These are phyloP conservation scores for Pterocles burchelli DNA, from an alignment of 2,113 vertebrate genomes.

Conservation along the genomic window DNA sequence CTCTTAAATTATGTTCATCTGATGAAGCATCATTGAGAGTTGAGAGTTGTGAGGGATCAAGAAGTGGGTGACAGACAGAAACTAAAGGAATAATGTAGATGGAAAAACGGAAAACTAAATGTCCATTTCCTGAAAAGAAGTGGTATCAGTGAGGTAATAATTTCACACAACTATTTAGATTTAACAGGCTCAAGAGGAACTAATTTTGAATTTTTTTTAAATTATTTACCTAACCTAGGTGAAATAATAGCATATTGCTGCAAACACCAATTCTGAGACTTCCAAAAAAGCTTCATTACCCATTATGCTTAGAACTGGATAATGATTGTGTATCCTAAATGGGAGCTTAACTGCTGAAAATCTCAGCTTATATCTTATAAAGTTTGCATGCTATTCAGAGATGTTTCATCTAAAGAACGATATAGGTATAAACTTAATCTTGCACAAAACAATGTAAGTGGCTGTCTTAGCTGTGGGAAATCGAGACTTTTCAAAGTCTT, in stretches of 20 bases:
- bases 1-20: not conserved
- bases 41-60: not conserved
- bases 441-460: not conserved
- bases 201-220: not conserved
- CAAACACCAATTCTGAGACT: not conserved
- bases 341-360: not conserved
- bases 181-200: not conserved
- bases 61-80: not conserved
- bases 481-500: not conserved
- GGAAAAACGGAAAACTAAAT: not conserved
- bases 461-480: not conserved
- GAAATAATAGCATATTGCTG: not conserved
- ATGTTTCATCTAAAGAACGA: not conserved
- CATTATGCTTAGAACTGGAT: not conserved
- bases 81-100: not conserved
- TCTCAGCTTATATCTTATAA: not conserved
- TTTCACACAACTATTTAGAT: not conserved
- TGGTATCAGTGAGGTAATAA: not conserved
- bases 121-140: not conserved
- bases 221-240: not conserved
- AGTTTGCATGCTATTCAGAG: not conserved
- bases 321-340: not conserved
- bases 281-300: not conserved
- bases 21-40: not conserved
- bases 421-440: not conserved